Base-by-base conservation (phyloP, 2,797 vertebrate species). In the Sebastes trivittatus region DNA sequence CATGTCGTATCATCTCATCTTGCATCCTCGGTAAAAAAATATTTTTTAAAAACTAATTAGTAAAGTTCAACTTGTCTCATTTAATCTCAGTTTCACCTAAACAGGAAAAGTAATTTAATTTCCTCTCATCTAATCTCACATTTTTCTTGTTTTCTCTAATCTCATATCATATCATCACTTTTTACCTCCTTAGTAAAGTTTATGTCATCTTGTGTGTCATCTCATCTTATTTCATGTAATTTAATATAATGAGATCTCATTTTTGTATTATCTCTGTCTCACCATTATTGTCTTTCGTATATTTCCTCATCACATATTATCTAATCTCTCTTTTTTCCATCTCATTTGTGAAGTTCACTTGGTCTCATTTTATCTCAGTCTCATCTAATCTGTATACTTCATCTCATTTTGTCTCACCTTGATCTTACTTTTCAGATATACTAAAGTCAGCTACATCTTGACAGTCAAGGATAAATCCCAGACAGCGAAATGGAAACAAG, bases 401-500 rank as follows among this genome's bases (percentile, higher is more conserved):
- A n/a, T 66, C 58, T 29, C 52, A 66, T 52, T 14, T 30, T 6
- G 3, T 30, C 70, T 60, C 8, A 23, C 18, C 32, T 27, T 25
- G 55, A 13, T 32, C 11, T 77, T 18, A 29, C 11, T 18, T 23
- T 52, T 32, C 60, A 78, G 42, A 65, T 46, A n/a, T 7, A 20
- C 30, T 49, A 52, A 74, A 30, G 22, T 59, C 25, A 27, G 42
- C 68, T 49, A 7, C 56, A 23, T 49, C 54, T 5, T 32, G 59
- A 56, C 80, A 88, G 77, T 2, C 64, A 20, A 71, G 74, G 5
- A 34, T 25, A 61, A 69, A 81, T 77, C 22, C 25, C 79, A 78
- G 77, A 81, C 38, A 72, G 73, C 7, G 65, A 79, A 88, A 78
- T 85, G 89, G 86, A 92, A 92, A 85, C 75, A 72, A 75, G 74